These are phyloP conservation scores for Itoplectis maculator DNA, from an alignment of 2,888 invertebrate genomes.

Conservation along the genomic window DNA sequence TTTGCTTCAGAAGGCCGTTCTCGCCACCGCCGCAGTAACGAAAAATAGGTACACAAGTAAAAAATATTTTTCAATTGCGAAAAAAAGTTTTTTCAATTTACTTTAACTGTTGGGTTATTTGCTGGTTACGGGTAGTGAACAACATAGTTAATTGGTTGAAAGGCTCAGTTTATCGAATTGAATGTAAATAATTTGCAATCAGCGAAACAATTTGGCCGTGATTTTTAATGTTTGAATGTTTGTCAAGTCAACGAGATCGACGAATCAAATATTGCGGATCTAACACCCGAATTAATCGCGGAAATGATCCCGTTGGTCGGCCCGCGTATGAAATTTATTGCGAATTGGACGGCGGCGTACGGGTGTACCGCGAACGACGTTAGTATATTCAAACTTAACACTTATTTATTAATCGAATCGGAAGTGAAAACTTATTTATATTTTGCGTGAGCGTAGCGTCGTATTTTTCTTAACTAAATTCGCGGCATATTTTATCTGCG, in stretches of 20 bases:
- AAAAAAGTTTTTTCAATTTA: too few species aligned
- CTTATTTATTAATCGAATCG: not conserved
- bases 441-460: not conserved
- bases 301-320: slow-evolving; percentile 30
- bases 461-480: not conserved
- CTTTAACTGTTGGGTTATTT: not conserved
- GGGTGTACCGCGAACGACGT: not conserved
- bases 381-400: slow-evolving; percentile 9
- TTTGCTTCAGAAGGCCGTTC: not conserved
- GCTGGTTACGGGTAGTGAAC: not conserved
- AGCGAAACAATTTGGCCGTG: not conserved
- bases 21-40: not conserved
- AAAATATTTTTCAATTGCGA: not conserved
- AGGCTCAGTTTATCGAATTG: not conserved
- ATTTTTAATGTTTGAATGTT: not conserved
- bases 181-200: not conserved
- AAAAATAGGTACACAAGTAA: not conserved
- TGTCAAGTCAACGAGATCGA: slow-evolving; percentile 17
- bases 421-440: not conserved
- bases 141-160: not conserved
- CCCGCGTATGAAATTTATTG: slow-evolving; percentile 23
- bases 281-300: slow-evolving; percentile 19
- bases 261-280: slow-evolving; percentile 10
- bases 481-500: not conserved
- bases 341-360: slow-evolving; percentile 28